Conservation (phyloP, 2,797 vertebrate species). For the Helostoma temminkii region DNA sequence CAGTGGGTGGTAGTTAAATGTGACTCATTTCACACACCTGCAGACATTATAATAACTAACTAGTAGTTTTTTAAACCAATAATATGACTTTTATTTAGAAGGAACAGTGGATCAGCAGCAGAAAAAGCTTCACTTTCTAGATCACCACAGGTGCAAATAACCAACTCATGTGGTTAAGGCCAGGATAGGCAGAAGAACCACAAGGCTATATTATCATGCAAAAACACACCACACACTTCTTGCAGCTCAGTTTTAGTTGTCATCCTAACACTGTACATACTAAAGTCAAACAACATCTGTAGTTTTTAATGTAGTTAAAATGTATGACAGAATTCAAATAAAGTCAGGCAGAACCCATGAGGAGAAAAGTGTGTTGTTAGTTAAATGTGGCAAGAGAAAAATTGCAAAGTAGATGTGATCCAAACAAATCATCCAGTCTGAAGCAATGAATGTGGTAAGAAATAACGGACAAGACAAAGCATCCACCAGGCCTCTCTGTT, state of each 20-base stretch:
- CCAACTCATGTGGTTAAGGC: too few relatives aligned
- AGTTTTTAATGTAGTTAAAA: not conserved
- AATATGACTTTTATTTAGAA: not conserved
- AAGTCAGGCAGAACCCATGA: not conserved
- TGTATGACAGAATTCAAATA: not conserved
- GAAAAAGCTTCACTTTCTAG: not conserved
- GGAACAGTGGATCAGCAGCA: not conserved
- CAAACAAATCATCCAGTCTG: slow-evolving; percentile 37
- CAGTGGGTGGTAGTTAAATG: slow-evolving; percentile 42
- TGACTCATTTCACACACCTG: slow-evolving; percentile 30
- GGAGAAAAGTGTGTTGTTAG: not conserved
- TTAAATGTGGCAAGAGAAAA: slow-evolving; percentile 16
- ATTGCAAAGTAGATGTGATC: slow-evolving; percentile 34
- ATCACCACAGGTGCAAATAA: too few relatives aligned
- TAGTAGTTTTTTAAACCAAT: slow-evolving; percentile 1
- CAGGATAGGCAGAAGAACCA: too few relatives aligned
- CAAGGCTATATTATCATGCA: too few relatives aligned
- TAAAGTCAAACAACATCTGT: too few relatives aligned
- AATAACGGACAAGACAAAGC: slow-evolving; percentile 36
- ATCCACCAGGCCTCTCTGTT: slow-evolving; percentile 8
- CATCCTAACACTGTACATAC: too few relatives aligned
- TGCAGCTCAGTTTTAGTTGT: too few relatives aligned
- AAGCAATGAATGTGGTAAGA: slow-evolving; percentile 11
- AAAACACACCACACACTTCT: too few relatives aligned
- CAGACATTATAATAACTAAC: slow-evolving; percentile 6